These are phyloP conservation scores for Galemys pyrenaicus DNA, from an alignment of 2,113 vertebrate species.

Conservation along the genomic window DNA sequence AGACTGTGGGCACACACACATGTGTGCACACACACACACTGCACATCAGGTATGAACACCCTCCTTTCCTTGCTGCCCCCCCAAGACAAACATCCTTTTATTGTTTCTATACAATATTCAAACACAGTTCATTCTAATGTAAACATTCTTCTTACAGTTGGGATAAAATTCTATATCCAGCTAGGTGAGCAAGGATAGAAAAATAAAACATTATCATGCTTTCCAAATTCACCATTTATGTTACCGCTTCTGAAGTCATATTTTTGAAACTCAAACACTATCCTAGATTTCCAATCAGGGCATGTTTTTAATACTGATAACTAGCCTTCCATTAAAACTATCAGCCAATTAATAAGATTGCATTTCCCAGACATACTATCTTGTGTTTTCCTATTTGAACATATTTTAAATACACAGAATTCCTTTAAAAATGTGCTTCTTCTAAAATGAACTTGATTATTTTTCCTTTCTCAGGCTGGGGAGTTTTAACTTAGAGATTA, in stretches of 20 bases:
- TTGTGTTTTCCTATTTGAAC: background rate
- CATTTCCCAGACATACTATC: background rate
- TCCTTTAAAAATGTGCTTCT: background rate
- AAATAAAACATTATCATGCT: background rate
- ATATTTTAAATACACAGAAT: background rate
- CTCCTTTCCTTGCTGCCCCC: accelerated
- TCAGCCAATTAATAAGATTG: background rate
- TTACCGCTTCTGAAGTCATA: background rate
- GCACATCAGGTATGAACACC: background rate
- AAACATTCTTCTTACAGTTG: background rate
- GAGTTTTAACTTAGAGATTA: background rate
- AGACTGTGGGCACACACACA: background rate
- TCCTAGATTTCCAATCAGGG: background rate
- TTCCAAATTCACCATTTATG: background rate
- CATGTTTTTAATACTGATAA: background rate
- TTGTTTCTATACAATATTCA: background rate
- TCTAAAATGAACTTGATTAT: background rate
- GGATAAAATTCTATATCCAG: background rate
- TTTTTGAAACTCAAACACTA: background rate
- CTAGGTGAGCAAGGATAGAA: background rate
- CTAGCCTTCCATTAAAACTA: background rate
- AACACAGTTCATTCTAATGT: background rate
- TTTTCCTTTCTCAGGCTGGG: background rate
- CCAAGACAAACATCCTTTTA: background rate
- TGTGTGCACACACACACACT: accelerated